Conservation (phyloP, 2,797 vertebrate genomes). For the Pangasius larnaudii region DNA sequence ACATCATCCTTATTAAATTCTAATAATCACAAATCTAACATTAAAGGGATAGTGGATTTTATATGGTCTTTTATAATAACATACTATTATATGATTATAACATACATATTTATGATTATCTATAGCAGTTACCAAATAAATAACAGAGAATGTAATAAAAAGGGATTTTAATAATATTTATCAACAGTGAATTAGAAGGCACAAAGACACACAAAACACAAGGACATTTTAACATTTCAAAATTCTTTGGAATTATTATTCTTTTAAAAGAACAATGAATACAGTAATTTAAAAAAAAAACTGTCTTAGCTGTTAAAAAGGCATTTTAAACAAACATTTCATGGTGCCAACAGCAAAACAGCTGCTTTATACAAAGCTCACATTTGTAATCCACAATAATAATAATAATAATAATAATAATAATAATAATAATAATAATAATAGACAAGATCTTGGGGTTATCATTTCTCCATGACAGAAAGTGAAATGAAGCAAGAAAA, state of each 20-base stretch:
- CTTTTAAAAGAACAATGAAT: constrained; percentile 77
- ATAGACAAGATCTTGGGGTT: constrained; percentile 14
- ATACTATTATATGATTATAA: not conserved
- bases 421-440: constrained; percentile 33
- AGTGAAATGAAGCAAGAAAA: not conserved
- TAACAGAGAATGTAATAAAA: constrained; percentile 51
- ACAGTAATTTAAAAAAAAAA: constrained; percentile 35
- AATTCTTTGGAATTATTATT: constrained; percentile 61
- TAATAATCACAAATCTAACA: not conserved
- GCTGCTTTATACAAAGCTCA: constrained; percentile 37
- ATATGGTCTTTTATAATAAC: not conserved
- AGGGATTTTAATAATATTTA: constrained; percentile 71
- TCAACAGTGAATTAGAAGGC: constrained; percentile 67
- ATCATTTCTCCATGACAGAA: not conserved
- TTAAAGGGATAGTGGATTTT: not conserved
- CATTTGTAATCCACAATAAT: constrained; percentile 28
- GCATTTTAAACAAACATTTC: not conserved
- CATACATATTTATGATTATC: not conserved
- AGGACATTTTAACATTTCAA: constrained; percentile 63
- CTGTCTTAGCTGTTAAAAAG: not conserved
- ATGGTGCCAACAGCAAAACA: constrained; percentile 15
- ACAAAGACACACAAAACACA: constrained; percentile 60
- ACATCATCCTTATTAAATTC: not conserved
- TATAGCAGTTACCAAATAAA: constrained; percentile 28
- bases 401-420: constrained; percentile 11